Base-by-base conservation (phyloP, 2,113 vertebrate genomes). In the Pipra filicauda region DNA sequence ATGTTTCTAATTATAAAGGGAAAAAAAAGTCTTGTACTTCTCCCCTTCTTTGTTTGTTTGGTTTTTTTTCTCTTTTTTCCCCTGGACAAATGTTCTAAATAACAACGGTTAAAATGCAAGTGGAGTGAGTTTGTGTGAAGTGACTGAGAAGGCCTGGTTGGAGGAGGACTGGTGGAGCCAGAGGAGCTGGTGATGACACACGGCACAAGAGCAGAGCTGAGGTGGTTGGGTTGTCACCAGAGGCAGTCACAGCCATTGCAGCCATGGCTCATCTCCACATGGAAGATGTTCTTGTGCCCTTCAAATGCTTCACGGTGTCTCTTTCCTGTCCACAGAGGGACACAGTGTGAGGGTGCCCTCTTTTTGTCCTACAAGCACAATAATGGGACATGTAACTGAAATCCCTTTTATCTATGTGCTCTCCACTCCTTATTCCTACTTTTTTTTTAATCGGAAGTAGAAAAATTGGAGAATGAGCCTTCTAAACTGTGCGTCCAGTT, bases 1-100 rank as follows among this genome's bases (percentile, higher is more conserved):
- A 84, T 95, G 96, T 82, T 97, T 93, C 52, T 86, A 77, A 96
- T 96, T 94, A 85, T 39, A 43, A 93, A 80, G 48, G 6, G 33
- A 44, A 61, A 74, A 49, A 44, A 57, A 49, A n/a, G 33, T 51
- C 57, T 82, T 55, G 19, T 87, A 15, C 30, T 78, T 96, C 26
- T 83, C 76, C 52, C 22, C 24, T 69, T 57, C 28, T 86, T 93
- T 90, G 37, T 92, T 95, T 93, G 46, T 62, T 82, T 86, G 7
- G 7, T 10, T 59, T 39, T 61, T 17, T 46, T 8, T 5, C 0
- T 12, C 55, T 64, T 17, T 46, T 71, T 24, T 31, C 10, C 23
- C 16, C 48, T 54, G 51, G 46, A 51, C 51, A 22, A 83, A 90
- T 59, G 35, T 80, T 80, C 49, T 43, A 58, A 92, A 73, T 58